These are phyloP conservation scores for Salvelinus namaycush DNA, from an alignment of 2,113 vertebrate species.

Conservation along the genomic window DNA sequence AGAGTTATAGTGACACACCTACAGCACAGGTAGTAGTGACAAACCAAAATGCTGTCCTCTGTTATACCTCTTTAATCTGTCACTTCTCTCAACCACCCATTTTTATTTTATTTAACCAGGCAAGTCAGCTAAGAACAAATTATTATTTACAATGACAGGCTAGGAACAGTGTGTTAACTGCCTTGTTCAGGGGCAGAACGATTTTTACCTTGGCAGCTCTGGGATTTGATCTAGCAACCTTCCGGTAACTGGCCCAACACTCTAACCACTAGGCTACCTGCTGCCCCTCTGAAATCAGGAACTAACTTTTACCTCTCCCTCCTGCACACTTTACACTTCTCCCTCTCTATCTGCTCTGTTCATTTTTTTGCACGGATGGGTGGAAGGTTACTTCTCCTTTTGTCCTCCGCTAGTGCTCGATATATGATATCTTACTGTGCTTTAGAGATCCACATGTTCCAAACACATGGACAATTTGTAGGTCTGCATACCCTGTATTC, in stretches of 20 bases:
- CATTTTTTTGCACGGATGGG: conserved; percentile 53
- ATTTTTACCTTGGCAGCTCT: too few species aligned
- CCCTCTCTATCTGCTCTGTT: conserved; percentile 48
- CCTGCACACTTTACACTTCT: conserved; percentile 54
- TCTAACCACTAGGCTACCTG: too few species aligned
- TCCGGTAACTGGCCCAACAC: too few species aligned
- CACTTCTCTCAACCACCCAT: conserved; percentile 54
- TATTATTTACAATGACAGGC: too few species aligned
- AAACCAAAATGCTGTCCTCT: conserved; percentile 24
- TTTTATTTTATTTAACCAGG: too few species aligned
- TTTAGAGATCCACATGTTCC: not conserved
- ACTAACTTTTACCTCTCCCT: conserved; percentile 68
- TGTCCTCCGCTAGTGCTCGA: not conserved
- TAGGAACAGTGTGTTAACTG: too few species aligned
- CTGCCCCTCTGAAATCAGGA: conserved; percentile 70
- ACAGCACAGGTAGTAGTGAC: not conserved
- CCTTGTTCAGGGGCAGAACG: too few species aligned
- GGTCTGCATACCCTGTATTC: not conserved
- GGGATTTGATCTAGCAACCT: too few species aligned
- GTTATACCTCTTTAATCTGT: too few species aligned
- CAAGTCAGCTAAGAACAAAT: too few species aligned
- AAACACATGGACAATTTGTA: not conserved
- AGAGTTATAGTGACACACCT: not conserved
- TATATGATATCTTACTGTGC: not conserved
- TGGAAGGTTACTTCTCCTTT: conserved; percentile 39